Evolutionary conservation across 1,140 invertebrate genomes (phyloP), one percentile per base, ranked within the genome.

Genomic region (Diprion similis): DNA sequence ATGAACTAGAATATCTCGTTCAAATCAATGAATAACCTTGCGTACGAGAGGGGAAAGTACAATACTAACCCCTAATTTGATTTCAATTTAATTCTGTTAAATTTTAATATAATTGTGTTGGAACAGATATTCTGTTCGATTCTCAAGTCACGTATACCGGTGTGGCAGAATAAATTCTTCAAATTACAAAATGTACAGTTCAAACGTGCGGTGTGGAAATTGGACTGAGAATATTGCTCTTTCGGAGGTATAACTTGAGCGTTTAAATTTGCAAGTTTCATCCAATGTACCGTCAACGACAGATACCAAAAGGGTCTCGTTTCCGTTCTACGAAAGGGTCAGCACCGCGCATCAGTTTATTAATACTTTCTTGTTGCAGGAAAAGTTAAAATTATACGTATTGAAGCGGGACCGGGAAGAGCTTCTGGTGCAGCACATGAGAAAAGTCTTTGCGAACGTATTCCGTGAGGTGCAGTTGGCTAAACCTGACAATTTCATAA

Each of bases 361-460:
- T 0, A 6, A 37, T 37, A 8, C 7, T 15, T 15, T 15, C 7
- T 48, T 6, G 10, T 66, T 46, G 18, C 68, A 73, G 72, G 72
- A 73, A 15, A 73, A 70, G 70, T 17, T 45, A 1, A 47, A 37
- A 18, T 37, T 10, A 15, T 73, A 70, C 64, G 24, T 73, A 59
- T 8, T 8, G n/a, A 73, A 73, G 48, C 47, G 72, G 15, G 66
- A 70, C 46, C 45, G 46, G 46, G 47, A 15, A 64, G 19, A 70
- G 15, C 70, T 73, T 24, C 66, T 69, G 13, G 67, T 73, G 19
- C 72, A 73, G 19, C 72, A 66, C 10, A 73, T 48, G 24, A 73
- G 72, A 70, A 24, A 46, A n/a, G 24, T 73, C 66, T 65, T 73
- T 15, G 24, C 64, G 17, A 73, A 70, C 68, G 64, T 73, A 51